Evolutionary conservation across 2,888 invertebrate genomes (phyloP).

Genomic region (Trachelus iudaicus): DNA sequence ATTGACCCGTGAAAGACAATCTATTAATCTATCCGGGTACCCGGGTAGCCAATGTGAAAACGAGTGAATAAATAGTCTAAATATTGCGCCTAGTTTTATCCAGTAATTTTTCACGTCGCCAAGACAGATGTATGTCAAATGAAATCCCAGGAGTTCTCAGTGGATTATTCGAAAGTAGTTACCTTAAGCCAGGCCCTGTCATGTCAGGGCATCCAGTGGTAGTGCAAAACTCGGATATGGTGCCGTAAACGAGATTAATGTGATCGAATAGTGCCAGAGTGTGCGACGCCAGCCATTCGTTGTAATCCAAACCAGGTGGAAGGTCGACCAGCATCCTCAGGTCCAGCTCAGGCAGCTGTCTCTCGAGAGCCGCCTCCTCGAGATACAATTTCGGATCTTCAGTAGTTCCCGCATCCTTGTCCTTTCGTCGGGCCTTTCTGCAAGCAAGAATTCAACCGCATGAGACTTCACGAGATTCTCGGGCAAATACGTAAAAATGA

Average conservation of each 20-base stretch:
- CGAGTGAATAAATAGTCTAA: background rate
- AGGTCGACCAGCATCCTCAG: conserved; percentile 93
- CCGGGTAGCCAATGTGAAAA: too few species aligned
- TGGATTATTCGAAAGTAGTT: conserved; percentile 46
- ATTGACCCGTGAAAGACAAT: too few species aligned
- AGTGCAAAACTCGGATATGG: conserved; percentile 98
- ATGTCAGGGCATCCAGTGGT: conserved; percentile 95
- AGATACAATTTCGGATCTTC: conserved; percentile 94
- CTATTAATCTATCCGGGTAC: too few species aligned
- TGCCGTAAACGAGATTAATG: conserved; percentile 98
- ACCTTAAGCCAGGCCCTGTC: conserved; percentile 96
- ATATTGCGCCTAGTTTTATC: background rate
- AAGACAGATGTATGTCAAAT: background rate
- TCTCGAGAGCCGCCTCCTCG: conserved; percentile 93
- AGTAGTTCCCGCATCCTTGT: conserved; percentile 83
- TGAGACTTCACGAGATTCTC: background rate
- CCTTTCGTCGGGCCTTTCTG: conserved; percentile 97
- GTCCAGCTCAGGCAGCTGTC: conserved; percentile 94
- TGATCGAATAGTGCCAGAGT: conserved; percentile 99
- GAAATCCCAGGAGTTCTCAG: background rate
- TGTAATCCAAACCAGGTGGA: conserved; percentile 95
- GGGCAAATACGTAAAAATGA: background rate
- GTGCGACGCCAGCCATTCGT: conserved; percentile 99
- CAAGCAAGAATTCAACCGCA: conserved; percentile 45
- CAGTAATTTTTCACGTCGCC: background rate